Base-by-base conservation (phyloP, 2,888 invertebrate genomes). In the Eilema caniola region DNA sequence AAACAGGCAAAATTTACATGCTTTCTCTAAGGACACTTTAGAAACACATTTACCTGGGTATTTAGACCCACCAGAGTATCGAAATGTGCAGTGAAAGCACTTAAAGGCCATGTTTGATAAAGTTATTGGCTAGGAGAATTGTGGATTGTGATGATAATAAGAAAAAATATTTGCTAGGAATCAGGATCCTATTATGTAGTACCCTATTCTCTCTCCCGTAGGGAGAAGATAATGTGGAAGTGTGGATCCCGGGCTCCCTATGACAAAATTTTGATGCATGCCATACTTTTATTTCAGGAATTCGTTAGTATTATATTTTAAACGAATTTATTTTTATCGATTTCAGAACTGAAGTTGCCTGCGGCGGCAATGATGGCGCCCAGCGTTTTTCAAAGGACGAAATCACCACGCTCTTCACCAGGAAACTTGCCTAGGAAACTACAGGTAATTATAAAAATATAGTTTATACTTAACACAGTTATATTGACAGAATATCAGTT, bases 341-440 rank as follows among this genome's bases (percentile, higher is more conserved):
- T 93, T 94, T 37, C 94, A 95, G 95, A 90, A 75, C 81, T 89
- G 80, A 92, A 90, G 86, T 88, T 88, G 87, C 90, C 88, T 88
- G 85, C 88, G 90, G 94, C 90, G 92, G 95, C 92, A 90, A 96
- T 96, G 96, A 96, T 96, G 96, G 96, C 96, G 88, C 96, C 96
- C 82, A 95, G 95, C 87, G 95, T 95, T 86, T 95, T 95, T 84
- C 95, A 96, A 88, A 93, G 95, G 86, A 92, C 92, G 64, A 95
- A 95, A 84, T 95, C 95, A 31, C 95, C 95, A 53, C 91, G 93
- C 76, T 88, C 94, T 64, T 93, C 95, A 59, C 93, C 95, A 41
- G 92, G 92, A 72, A 92, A 90, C 81, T 79, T 92, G 75, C 92
- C 92, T 62, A 92, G 94, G 76, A 95, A 93, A 90, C 82, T 93